Percentiles rank a stretch among this genome's conserved stretches.
Evolutionary conservation across 2,888 invertebrate genomes (phyloP).

Genomic region (Venustoraphidia nigricollis): DNA sequence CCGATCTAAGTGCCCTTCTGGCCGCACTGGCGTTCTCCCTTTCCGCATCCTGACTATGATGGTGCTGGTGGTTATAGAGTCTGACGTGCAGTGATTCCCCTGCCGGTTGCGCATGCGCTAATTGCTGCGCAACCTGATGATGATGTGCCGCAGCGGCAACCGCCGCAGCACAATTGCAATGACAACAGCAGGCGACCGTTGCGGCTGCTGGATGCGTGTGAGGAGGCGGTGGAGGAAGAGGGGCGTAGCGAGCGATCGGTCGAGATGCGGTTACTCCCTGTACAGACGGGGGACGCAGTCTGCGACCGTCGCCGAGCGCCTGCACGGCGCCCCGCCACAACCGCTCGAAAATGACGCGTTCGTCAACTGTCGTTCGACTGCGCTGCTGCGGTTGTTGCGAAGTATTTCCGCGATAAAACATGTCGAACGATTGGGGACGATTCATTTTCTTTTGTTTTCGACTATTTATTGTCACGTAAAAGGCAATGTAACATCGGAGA

Average conservation of each 20-base stretch:
- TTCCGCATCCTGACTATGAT: constrained; percentile 27
- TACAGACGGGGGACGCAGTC: constrained; percentile 6
- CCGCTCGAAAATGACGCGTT: constrained; percentile 52
- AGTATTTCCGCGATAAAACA: constrained; percentile 26
- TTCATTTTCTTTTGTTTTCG: constrained; percentile 16
- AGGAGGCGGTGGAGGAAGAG: neutral
- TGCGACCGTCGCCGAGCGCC: constrained; percentile 20
- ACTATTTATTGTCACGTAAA: neutral
- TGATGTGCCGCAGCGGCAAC: constrained; percentile 28
- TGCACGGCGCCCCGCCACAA: constrained; percentile 47
- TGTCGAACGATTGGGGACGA: constrained; percentile 18
- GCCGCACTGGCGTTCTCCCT: constrained; percentile 22
- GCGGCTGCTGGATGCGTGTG: constrained; percentile 10
- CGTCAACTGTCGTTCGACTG: constrained; percentile 33
- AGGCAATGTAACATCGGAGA: too few species aligned
- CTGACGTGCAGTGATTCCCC: constrained; percentile 14
- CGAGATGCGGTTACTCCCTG: neutral
- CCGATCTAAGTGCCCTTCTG: constrained; percentile 44
- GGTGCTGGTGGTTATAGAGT: constrained; percentile 21
- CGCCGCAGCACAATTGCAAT: constrained; percentile 33
- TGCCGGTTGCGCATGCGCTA: constrained; percentile 14
- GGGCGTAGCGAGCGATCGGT: neutral
- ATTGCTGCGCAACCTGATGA: constrained; percentile 12
- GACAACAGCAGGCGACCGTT: constrained; percentile 26
- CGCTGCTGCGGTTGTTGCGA: constrained; percentile 23